These are phyloP conservation scores for Drosophila anomalata DNA, from an alignment of 2,888 invertebrate species.

Conservation along the genomic window DNA sequence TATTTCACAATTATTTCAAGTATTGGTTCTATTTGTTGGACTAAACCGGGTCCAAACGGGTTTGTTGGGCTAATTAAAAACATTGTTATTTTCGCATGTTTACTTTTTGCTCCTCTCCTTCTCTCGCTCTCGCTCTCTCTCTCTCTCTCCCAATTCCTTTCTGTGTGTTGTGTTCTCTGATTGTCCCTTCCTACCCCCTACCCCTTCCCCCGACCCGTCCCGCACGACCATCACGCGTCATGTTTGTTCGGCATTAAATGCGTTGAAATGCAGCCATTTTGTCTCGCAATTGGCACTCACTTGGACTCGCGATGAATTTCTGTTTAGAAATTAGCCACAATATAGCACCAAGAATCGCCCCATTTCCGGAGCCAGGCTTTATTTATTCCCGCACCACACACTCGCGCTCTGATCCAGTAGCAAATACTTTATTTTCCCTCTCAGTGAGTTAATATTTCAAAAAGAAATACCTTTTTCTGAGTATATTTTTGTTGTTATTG, in stretches of 20 bases:
- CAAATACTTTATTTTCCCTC: background rate
- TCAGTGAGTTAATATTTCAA: background rate
- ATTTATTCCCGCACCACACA: background rate
- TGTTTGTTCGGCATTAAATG: constrained; percentile 61
- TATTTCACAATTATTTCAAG: too few species aligned
- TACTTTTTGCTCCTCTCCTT: constrained; percentile 21
- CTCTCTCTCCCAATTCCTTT: background rate
- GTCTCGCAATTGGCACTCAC: constrained; percentile 45
- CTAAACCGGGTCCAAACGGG: constrained; percentile 17
- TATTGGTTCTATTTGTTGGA: background rate
- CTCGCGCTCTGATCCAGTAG: background rate
- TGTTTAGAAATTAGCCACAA: constrained; percentile 2
- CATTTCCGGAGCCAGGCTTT: background rate
- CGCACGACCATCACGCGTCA: constrained; percentile 47
- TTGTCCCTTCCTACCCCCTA: constrained; percentile 17
- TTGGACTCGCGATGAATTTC: constrained; percentile 22
- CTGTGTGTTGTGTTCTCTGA: constrained; percentile 60
- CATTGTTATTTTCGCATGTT: constrained; percentile 37
- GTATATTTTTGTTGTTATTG: background rate
- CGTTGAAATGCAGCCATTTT: constrained; percentile 75
- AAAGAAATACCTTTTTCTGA: background rate
- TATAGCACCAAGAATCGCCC: background rate
- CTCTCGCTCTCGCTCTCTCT: constrained; percentile 8
- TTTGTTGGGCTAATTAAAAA: constrained; percentile 55
- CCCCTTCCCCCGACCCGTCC: constrained; percentile 15